Percentiles rank a stretch among this genome's conserved stretches.
phyloP scores from a whole-genome alignment of 2,888 invertebrate species.

The Phalera bucephala region DNA sequence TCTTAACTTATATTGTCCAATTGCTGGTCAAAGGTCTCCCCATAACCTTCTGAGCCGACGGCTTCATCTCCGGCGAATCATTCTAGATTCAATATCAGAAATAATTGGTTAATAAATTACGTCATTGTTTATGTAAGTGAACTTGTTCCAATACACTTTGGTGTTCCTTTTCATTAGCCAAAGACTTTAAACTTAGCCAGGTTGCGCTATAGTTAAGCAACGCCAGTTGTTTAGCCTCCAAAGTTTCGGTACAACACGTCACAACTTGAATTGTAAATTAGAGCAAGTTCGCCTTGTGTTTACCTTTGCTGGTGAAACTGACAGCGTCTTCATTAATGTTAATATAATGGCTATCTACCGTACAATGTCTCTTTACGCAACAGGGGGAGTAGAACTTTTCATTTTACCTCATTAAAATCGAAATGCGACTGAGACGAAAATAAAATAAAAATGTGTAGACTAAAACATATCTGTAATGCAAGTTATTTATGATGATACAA shows the following conservation, averaged over 20 bases:
- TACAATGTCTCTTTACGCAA: constrained; percentile 6
- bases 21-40: no score
- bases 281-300: constrained; percentile 23
- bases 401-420: constrained; percentile 1
- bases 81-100: no score
- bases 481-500: no score
- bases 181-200: constrained; percentile 22
- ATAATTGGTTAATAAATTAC: no score
- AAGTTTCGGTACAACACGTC: constrained; percentile 11
- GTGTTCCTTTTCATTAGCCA: no score
- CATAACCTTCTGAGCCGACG: no score
- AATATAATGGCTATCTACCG: constrained; percentile 12
- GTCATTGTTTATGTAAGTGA: no score
- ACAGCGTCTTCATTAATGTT: constrained; percentile 21
- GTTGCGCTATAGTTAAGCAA: constrained; percentile 29
- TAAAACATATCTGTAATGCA: no score
- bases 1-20: no score
- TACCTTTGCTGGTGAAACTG: constrained; percentile 11
- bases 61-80: no score
- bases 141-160: no score
- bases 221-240: constrained; percentile 16
- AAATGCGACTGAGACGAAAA: background rate
- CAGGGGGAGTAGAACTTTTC: constrained; percentile 13
- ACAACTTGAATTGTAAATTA: constrained; percentile 24
- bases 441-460: no score